Conservation (phyloP, 2,113 vertebrate genomes). For the Paratilapia polleni region DNA sequence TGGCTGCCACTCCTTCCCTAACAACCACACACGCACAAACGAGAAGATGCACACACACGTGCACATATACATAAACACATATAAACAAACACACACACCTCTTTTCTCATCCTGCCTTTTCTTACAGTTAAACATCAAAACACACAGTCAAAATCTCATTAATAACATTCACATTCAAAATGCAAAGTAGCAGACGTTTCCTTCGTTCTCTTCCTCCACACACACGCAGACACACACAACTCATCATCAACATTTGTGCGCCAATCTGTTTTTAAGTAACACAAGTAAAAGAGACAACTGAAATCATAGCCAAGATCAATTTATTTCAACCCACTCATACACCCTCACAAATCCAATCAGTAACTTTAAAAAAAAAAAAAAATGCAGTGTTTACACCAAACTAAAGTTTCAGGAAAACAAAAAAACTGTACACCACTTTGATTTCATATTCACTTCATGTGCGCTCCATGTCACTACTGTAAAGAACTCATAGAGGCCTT, state of each 20-base stretch:
- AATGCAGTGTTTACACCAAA: not conserved
- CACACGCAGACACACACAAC: not conserved
- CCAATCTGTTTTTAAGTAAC: not conserved
- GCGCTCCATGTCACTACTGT: not conserved
- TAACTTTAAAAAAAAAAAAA: not conserved
- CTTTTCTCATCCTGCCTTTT: constrained; percentile 61
- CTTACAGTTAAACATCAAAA: constrained; percentile 32
- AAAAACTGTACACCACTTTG: not conserved
- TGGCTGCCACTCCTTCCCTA: constrained; percentile 65
- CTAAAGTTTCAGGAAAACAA: not conserved
- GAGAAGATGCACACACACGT: constrained; percentile 37
- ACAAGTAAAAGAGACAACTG: not conserved
- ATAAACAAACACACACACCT: constrained; percentile 61
- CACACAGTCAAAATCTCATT: not conserved
- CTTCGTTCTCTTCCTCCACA: not conserved
- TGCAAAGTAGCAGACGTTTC: not conserved
- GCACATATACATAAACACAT: constrained; percentile 50
- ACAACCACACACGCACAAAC: constrained; percentile 61
- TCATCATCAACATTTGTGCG: not conserved
- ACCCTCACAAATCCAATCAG: not conserved
- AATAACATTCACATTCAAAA: not conserved
- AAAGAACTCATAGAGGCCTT: not conserved
- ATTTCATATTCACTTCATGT: not conserved
- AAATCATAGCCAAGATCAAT: not conserved
- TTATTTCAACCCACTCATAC: not conserved